Percentiles rank a stretch among this genome's conserved stretches.
Conservation (phyloP, 2,888 invertebrate genomes). For the Eupithecia dodoneata region DNA sequence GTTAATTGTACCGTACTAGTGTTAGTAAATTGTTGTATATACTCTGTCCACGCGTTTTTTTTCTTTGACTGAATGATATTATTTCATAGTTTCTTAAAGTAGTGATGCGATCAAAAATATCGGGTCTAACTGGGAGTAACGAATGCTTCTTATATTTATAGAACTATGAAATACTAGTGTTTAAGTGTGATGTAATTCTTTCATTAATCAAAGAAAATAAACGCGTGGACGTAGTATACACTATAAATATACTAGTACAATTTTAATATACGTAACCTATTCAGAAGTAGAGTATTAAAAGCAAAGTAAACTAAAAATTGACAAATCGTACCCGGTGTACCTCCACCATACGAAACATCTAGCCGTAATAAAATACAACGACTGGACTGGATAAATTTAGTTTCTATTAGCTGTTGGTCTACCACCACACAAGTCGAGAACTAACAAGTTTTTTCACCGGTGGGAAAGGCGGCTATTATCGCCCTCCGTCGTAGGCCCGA, state of each 20-base stretch:
- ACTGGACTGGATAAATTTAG: constrained; percentile 4
- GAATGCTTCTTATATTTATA: too few species aligned
- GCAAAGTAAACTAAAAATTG: background rate
- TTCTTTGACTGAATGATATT: background rate
- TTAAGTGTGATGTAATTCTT: background rate
- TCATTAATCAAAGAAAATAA: background rate
- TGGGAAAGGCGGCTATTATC: constrained; percentile 65
- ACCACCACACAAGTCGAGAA: constrained; percentile 40
- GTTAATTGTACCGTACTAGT: too few species aligned
- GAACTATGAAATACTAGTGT: too few species aligned
- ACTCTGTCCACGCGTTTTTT: too few species aligned
- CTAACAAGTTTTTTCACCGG: constrained; percentile 63
- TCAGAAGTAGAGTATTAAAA: background rate
- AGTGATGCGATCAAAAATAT: too few species aligned
- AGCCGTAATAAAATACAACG: constrained; percentile 6
- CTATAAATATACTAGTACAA: background rate
- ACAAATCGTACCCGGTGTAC: background rate
- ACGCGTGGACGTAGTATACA: too few species aligned
- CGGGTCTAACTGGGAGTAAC: too few species aligned
- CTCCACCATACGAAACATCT: background rate
- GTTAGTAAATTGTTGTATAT: too few species aligned
- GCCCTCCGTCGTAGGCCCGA: constrained; percentile 48
- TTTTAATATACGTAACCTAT: background rate
- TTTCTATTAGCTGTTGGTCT: constrained; percentile 33
- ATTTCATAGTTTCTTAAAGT: too few species aligned